A percentile compares a stretch with the other conserved stretches of the same genome.
phyloP scores from a whole-genome alignment of 2,888 invertebrate genomes.

The Protophormia terraenovae region DNA sequence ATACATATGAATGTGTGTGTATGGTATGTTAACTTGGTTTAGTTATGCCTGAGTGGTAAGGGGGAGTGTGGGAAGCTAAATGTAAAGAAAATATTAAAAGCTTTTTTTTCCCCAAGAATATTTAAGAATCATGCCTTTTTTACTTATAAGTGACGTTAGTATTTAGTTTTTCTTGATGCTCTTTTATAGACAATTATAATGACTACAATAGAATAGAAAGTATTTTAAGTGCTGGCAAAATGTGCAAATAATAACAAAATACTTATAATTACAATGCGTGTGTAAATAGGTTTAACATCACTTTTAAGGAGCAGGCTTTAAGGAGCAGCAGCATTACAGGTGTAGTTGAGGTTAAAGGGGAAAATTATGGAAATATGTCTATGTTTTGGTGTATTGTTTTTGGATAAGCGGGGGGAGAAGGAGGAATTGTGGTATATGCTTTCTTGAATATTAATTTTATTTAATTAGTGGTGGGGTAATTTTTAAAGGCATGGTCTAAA shows the following conservation, averaged over 20 bases:
- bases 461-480: not conserved
- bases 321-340: not conserved
- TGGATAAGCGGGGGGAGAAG: not conserved
- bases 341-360: not conserved
- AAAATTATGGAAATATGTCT: not conserved
- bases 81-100: constrained; percentile 51
- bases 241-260: constrained; percentile 79
- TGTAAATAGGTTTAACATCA: constrained; percentile 63
- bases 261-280: constrained; percentile 69
- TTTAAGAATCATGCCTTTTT: constrained; percentile 38
- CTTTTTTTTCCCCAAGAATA: constrained; percentile 29
- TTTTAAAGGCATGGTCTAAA: not conserved
- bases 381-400: constrained; percentile 1
- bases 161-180: constrained; percentile 51
- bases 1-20: constrained; percentile 11
- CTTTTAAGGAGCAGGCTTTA: not conserved
- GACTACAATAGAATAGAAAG: constrained; percentile 54
- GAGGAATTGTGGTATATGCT: not conserved
- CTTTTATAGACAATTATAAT: constrained; percentile 45
- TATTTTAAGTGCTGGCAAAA: constrained; percentile 72
- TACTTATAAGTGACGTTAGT: constrained; percentile 27
- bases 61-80: too few species aligned
- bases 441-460: constrained; percentile 40
- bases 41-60: constrained; percentile 34
- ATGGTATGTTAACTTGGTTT: constrained; percentile 45